Conservation (phyloP, 2,113 vertebrate species). For the Platysteira castanea region DNA sequence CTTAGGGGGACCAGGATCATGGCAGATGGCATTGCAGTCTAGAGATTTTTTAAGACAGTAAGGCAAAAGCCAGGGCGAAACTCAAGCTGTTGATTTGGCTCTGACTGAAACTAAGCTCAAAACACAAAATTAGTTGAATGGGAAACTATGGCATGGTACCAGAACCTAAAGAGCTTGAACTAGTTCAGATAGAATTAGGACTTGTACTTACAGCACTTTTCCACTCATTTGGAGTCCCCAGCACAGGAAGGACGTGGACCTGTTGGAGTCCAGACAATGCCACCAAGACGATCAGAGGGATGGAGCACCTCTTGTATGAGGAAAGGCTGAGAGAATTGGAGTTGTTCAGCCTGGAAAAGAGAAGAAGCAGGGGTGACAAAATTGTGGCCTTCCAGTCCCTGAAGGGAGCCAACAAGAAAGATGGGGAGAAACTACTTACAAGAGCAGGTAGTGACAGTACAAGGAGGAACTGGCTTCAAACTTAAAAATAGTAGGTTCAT, state of each 20-base stretch:
- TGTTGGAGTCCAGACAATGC: too few relatives aligned
- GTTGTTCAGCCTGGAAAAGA: neutral
- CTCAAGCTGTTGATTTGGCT: neutral
- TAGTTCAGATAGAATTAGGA: neutral
- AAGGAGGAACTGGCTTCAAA: neutral
- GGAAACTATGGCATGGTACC: accelerated
- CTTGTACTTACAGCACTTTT: neutral
- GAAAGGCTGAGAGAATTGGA: neutral
- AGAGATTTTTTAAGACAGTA: neutral
- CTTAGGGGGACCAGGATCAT: neutral
- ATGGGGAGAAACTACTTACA: neutral
- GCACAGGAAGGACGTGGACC: neutral
- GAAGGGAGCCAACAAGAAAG: neutral
- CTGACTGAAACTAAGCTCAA: neutral
- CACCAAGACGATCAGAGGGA: neutral
- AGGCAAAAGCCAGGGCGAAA: neutral
- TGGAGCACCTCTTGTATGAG: neutral
- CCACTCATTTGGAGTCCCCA: neutral
- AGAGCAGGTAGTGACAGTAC: neutral
- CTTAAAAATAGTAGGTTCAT: neutral
- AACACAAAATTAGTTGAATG: neutral
- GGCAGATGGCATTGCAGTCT: neutral
- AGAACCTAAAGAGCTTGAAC: neutral
- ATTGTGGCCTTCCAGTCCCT: neutral
- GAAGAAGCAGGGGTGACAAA: neutral